A percentile compares a stretch with the other conserved stretches of the same genome.
phyloP scores from a whole-genome alignment of 2,113 vertebrate genomes.

The Nibea coibor region DNA sequence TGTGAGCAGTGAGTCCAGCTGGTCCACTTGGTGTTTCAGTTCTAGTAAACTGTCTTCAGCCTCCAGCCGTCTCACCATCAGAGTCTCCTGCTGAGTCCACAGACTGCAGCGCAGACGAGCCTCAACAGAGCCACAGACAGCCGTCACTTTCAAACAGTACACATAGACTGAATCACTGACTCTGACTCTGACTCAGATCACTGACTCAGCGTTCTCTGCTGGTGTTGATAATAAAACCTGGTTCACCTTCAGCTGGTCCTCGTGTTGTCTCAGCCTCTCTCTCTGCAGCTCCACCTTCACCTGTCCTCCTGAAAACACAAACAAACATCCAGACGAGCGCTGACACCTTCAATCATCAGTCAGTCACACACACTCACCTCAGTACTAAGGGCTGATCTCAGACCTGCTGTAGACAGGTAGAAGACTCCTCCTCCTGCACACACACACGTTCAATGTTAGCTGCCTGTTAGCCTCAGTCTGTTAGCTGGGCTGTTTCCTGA shows the following conservation, averaged over 20 bases:
- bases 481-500: no score
- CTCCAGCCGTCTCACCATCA: conserved; percentile 27
- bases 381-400: conserved; percentile 28
- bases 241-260: conserved; percentile 34
- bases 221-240: neutral
- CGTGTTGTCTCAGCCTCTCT: conserved; percentile 37
- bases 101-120: conserved; percentile 41
- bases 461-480: no score
- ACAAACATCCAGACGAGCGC: neutral
- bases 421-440: conserved; percentile 8
- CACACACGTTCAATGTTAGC: neutral
- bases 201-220: no score
- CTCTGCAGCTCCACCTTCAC: conserved; percentile 14
- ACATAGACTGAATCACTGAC: no score
- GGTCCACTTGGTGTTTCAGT: conserved; percentile 34
- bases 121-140: conserved; percentile 5
- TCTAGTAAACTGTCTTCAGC: neutral
- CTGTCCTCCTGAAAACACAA: conserved; percentile 23
- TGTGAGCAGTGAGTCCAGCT: conserved; percentile 44
- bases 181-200: no score
- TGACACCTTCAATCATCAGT: no score
- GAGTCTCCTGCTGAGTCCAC: conserved; percentile 30
- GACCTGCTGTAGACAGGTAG: conserved; percentile 43
- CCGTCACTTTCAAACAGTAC: neutral
- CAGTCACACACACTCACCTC: conserved; percentile 20